Base-by-base conservation (phyloP, 1,140 invertebrate species). In the Panagrolaimus sp. region DNA sequence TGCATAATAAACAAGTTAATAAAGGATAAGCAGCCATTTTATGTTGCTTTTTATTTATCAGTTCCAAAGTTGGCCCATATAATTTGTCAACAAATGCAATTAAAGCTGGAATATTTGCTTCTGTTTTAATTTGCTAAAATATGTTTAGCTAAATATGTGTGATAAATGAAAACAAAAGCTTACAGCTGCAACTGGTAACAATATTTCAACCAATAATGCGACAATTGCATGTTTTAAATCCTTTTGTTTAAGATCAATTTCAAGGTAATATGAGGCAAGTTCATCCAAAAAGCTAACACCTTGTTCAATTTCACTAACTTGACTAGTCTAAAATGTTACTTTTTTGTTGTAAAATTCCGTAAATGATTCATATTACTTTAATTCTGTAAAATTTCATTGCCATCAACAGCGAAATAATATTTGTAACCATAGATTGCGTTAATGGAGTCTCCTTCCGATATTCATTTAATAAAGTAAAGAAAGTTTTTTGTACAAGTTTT, bases 341-440 rank as follows among this genome's bases (percentile, higher is more conserved):
- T 15, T 74, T 28, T 0, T 21, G 69, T 10, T 62, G 21, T n/a
- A 17, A 26, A 15, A 71, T 28, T 48, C 68, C 3, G 21, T 14
- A 24, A 70, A 28, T 4, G 32, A 38, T 72, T 6, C 4, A 32
- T 48, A 67, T 71, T 80, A 90, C 89, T 86, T 92, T 92, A 7
- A 92, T 89, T 70, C 95, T 87, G 84, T 98, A 98, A 86, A 98
- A 98, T 87, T 98, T 98, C 92, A 99, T 98, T 67, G 96, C 95
- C 93, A 98, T 98, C 12, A 99, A 84, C 43, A 99, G 86, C 43
- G 92, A 94, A 73, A 98, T 98, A 70, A 98, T 96, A 81, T 91
- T 92, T 78, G 97, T 93, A 0, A 92, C 93, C 15, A 90, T 93
- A 77, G 91, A 89, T 0, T 92, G 89, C 24, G 90, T 80, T 6